Base-by-base conservation (phyloP, 2,888 invertebrate species). In the Chrysina gloriosa region DNA sequence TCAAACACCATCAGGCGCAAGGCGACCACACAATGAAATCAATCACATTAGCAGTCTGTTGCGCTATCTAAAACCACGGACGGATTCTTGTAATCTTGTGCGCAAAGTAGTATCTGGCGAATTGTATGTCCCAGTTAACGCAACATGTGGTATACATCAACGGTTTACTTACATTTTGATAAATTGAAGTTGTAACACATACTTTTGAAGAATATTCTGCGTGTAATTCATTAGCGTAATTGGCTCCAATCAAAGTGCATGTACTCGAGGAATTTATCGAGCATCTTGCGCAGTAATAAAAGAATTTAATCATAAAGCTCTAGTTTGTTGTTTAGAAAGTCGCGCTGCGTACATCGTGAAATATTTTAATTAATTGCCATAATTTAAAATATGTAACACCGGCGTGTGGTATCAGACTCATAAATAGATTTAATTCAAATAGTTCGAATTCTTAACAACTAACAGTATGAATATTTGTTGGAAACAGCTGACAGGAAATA, bases 61-160 rank as follows among this genome's bases (percentile, higher is more conserved):
- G 31, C 52, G 31, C 19, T 52, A 29, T 29, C 31, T 52, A 31
- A 52, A 52, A 5, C 3, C 31, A 21, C 45, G 14, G 9, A 16
- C 52, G 16, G 31, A 52, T 52, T 27, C 52, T 52, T 52, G 29
- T 16, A 16, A 29, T 47, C 19, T 11, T 14, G 16, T 16, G 19
- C n/a, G 52, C 52, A 14, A 52, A 50, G 19, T 7, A 31, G 9
- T 52, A 23, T 52, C 31, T 52, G 50, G 50, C 21, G 29, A 50
- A 50, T 29, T 16, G 52, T 16, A 25, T 52, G 52, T 34, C 34
- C 52, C 25, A 52, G 31, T 52, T 52, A 31, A 19, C 2, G 31
- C n/a, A 52, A 31, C 52, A 52, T 52, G 52, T 52, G 52, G 52
- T 29, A 31, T 52, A 52, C 31, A 52, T 31, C 31, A 52, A 31